phyloP scores from a whole-genome alignment of 2,113 vertebrate species.

The Melanerpes formicivorus region DNA sequence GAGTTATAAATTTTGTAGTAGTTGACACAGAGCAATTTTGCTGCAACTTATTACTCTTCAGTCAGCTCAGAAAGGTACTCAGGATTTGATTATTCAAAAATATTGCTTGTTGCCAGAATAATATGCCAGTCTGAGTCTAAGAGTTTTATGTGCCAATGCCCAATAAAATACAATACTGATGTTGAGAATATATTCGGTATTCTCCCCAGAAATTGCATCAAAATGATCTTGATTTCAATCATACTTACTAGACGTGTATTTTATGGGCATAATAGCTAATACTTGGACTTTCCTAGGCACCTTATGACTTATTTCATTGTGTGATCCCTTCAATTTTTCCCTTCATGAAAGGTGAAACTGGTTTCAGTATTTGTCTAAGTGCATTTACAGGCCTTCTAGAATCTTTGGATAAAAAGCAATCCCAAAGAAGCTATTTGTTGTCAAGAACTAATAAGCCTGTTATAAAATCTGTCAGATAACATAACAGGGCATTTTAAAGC shows the following conservation, averaged over 20 bases:
- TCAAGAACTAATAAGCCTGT: constrained; percentile 47
- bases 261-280: neutral
- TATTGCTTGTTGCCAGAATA: neutral
- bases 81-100: constrained; percentile 6
- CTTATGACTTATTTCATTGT: neutral
- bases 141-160: neutral
- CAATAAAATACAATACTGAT: neutral
- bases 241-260: neutral
- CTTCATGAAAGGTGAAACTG: neutral
- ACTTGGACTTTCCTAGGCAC: neutral
- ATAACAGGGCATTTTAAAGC: constrained; percentile 40
- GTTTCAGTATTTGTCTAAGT: constrained; percentile 12
- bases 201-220: neutral
- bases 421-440: constrained; percentile 48
- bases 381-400: constrained; percentile 1
- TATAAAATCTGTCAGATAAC: constrained; percentile 55
- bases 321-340: neutral
- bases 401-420: neutral
- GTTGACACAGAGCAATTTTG: neutral
- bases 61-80: neutral
- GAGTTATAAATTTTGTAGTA: neutral
- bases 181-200: neutral
- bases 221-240: neutral
- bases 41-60: neutral
- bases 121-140: neutral